Base-by-base conservation (phyloP, 1,140 invertebrate genomes). In the Homalodisca vitripennis region DNA sequence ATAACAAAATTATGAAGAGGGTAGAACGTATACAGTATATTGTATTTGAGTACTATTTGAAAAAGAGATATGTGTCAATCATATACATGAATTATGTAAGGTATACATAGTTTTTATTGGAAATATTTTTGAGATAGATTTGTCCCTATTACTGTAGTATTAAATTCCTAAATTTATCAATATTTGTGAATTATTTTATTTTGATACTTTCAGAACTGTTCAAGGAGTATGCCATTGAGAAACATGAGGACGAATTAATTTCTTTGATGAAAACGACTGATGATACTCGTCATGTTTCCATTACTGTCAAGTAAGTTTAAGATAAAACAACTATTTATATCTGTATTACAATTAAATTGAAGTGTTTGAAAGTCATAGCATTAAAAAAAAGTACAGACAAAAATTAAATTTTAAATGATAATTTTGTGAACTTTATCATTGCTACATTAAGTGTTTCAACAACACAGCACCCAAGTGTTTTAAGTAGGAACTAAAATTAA, bases 261-360 rank as follows among this genome's bases (percentile, higher is more conserved):
- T 69, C 78, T 27, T 82, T 85, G 68, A 72, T 85, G 24, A 74
- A 81, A 67, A 72, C 75, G 48, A 26, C 69, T 0, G 78, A 84
- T 46, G 70, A 74, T 26, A 70, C 73, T n/a, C 71, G 75, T 63
- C 77, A 79, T 66, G 83, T 80, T 73, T 79, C 82, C 0, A 75
- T 85, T 30, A 76, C 81, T 47, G 75, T 85, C 63, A 83, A 84
- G 83, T 84, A 79, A 75, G 76, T 74, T 17, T 57, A 63, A 24
- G 26, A 29, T 20, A n/a, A 57, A 14, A 55, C 47, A 32, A 22
- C 27, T 31, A 51, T 53, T 63, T 68, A 47, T 67, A 27, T 57
- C 48, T 47, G 73, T 22, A 62, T 71, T 57, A 62, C 32, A 64
- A 32, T n/a, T 3, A 3, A 2, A n/a, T 20, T 2, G 30, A 24